These are phyloP conservation scores for Lampropteryx suffumata DNA, from an alignment of 2,888 invertebrate genomes.

Conservation along the genomic window DNA sequence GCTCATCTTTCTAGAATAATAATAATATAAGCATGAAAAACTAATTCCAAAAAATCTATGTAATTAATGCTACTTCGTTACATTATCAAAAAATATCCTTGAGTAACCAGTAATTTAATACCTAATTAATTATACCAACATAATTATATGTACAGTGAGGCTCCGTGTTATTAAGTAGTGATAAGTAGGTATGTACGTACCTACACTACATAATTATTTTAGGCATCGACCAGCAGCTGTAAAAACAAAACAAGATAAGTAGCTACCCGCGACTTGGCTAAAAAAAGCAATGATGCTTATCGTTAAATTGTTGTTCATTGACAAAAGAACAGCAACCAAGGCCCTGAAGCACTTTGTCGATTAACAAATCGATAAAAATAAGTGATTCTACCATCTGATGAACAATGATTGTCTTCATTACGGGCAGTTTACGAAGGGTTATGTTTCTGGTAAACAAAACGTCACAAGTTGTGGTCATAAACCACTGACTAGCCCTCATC, in stretches of 20 bases:
- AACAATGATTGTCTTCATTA: conserved; percentile 9
- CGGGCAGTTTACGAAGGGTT: conserved; percentile 2
- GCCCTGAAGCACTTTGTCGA: conserved; percentile 19
- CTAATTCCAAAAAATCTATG: too few species aligned
- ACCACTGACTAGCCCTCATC: too few species aligned
- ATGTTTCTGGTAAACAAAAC: conserved; percentile 1
- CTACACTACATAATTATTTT: too few species aligned
- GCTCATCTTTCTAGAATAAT: too few species aligned
- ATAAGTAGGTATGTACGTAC: too few species aligned
- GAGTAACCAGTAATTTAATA: background rate
- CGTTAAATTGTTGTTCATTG: conserved; percentile 8
- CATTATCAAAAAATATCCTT: background rate
- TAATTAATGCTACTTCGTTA: too few species aligned
- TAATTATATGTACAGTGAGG: background rate
- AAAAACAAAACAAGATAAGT: too few species aligned
- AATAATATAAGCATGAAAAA: too few species aligned
- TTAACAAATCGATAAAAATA: background rate
- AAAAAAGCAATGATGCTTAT: too few species aligned
- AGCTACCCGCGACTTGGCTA: too few species aligned
- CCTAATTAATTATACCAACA: too few species aligned
- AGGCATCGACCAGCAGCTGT: background rate
- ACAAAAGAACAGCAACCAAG: background rate
- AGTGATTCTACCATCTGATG: conserved; percentile 9
- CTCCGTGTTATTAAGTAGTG: too few species aligned
- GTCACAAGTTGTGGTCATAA: background rate